Evolutionary conservation across 2,113 vertebrate genomes (phyloP).

Genomic region (Myiopsitta monachus): DNA sequence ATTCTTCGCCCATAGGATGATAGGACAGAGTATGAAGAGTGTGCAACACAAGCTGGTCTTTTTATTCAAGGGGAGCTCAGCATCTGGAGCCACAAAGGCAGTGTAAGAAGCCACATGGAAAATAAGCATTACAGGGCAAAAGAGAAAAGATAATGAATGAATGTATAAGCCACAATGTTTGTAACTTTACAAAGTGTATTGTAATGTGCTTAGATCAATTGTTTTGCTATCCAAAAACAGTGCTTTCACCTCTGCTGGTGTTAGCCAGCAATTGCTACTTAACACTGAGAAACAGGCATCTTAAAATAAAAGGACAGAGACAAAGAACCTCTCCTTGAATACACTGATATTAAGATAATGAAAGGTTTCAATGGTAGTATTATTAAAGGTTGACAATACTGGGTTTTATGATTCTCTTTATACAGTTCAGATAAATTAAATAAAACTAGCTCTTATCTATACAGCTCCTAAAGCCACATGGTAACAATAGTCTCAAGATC

Average conservation of each 20-base stretch:
- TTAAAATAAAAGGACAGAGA: constrained; percentile 36
- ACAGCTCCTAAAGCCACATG: constrained; percentile 7
- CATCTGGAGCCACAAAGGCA: background rate
- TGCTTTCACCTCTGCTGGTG: background rate
- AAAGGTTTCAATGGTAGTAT: constrained; percentile 50
- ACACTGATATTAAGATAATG: constrained; percentile 63
- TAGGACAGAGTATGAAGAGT: background rate
- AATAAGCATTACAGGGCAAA: background rate
- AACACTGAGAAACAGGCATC: constrained; percentile 45
- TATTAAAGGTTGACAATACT: constrained; percentile 53
- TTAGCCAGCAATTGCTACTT: constrained; percentile 45
- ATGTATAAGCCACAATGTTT: background rate
- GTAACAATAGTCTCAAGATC: constrained; percentile 16
- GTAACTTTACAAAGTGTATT: background rate
- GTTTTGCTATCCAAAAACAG: background rate
- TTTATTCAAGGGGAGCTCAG: background rate
- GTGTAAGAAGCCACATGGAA: background rate
- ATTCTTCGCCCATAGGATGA: background rate
- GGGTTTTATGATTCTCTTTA: constrained; percentile 31
- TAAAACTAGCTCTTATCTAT: constrained; percentile 57
- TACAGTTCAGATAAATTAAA: constrained; percentile 61
- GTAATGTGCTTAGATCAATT: background rate
- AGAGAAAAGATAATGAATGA: background rate
- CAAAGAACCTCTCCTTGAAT: constrained; percentile 59
- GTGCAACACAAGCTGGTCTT: background rate